phyloP scores from a whole-genome alignment of 2,797 vertebrate genomes.

The Malurus leucopterus region DNA sequence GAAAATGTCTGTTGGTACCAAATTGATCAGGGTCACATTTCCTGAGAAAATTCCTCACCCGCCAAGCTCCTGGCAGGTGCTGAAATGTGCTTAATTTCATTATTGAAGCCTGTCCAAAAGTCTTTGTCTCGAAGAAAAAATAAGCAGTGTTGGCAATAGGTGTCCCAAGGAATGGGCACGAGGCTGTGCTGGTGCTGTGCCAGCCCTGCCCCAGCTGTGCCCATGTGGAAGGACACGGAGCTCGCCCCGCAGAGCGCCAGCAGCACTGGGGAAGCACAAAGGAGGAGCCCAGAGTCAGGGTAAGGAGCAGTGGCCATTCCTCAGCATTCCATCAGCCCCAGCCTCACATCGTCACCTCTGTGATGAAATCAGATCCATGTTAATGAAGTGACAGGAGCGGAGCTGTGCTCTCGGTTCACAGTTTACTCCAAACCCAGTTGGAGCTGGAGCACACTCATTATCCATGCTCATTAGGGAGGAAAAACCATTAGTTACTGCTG shows the following conservation, averaged over 20 bases:
- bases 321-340: background rate
- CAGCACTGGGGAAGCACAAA: background rate
- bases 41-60: background rate
- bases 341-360: background rate
- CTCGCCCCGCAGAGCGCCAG: background rate
- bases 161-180: background rate
- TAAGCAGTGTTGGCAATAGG: background rate
- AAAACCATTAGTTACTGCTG: background rate
- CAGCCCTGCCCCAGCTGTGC: background rate
- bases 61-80: background rate
- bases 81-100: background rate
- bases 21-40: background rate
- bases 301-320: background rate
- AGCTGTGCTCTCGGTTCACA: background rate
- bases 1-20: background rate
- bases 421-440: background rate
- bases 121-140: conserved; percentile 8
- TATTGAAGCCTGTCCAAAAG: background rate
- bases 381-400: conserved; percentile 20
- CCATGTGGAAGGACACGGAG: background rate
- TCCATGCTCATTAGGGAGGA: background rate
- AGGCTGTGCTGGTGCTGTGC: background rate
- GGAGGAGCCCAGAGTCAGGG: background rate
- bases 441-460: background rate
- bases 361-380: conserved; percentile 21